phyloP scores from a whole-genome alignment of 2,113 vertebrate genomes.

The Eudyptes chrysolophus region DNA sequence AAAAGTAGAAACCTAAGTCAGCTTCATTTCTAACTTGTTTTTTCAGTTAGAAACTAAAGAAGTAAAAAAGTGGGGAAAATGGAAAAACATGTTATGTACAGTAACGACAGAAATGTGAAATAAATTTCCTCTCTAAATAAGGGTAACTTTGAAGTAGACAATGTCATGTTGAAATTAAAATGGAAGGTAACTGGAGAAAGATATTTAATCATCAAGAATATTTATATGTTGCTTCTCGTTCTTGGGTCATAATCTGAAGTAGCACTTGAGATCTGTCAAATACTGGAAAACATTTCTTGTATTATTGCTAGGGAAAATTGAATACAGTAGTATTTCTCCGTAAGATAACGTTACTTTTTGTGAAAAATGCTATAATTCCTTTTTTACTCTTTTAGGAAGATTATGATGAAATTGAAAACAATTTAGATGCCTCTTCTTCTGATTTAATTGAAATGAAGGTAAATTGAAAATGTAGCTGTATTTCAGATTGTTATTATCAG shows the following conservation, averaged over 20 bases:
- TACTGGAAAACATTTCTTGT: not conserved
- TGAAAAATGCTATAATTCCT: not conserved
- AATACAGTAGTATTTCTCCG: not conserved
- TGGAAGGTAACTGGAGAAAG: not conserved
- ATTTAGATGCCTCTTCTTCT: slow-evolving; percentile 65
- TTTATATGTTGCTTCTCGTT: not conserved
- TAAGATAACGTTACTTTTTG: not conserved
- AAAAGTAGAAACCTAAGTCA: not conserved
- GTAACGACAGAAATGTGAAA: not conserved
- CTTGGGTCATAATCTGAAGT: not conserved
- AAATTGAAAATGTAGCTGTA: slow-evolving; percentile 21
- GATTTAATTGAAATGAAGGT: slow-evolving; percentile 77
- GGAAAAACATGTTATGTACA: not conserved
- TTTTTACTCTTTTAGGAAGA: slow-evolving; percentile 65
- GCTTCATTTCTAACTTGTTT: not conserved
- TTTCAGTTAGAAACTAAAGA: not conserved
- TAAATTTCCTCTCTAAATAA: not conserved
- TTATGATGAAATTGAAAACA: slow-evolving; percentile 70
- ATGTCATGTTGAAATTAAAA: not conserved
- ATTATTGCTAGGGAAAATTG: not conserved
- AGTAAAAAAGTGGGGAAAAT: not conserved
- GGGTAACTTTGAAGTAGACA: not conserved
- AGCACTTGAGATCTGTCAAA: not conserved
- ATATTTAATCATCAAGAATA: not conserved
- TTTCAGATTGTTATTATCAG: not conserved